Conservation (phyloP, 2,113 vertebrate species). For the Sylvilagus bachmani region DNA sequence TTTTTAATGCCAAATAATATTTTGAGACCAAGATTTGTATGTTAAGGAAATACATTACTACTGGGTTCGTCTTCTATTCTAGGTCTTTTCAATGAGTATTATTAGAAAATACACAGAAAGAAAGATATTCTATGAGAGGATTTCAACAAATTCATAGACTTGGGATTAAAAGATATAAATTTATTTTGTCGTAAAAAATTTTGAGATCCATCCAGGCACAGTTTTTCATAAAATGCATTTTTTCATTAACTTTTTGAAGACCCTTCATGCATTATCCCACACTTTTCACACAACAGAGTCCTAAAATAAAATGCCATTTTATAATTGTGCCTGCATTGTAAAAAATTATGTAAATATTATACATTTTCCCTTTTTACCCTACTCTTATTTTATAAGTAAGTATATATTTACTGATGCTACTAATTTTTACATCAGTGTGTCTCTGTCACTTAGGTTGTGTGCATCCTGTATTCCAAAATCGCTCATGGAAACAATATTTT, state of each 20-base stretch:
- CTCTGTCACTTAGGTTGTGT: neutral
- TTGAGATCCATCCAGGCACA: no score
- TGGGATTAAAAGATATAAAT: neutral
- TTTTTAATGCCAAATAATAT: neutral
- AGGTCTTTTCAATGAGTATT: neutral
- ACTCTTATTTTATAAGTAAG: neutral
- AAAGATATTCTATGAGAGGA: no score
- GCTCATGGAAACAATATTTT: neutral
- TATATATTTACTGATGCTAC: neutral
- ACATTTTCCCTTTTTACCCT: neutral
- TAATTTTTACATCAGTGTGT: neutral
- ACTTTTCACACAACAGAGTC: neutral
- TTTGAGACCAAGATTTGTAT: neutral
- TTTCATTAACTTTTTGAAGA: no score
- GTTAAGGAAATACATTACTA: neutral
- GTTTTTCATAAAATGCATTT: no score
- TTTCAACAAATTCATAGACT: no score
- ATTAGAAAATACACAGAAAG: neutral
- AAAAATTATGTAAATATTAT: neutral
- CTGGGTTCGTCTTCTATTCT: neutral
- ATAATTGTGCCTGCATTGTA: neutral
- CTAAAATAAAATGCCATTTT: constrained; percentile 28
- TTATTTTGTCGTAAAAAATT: neutral
- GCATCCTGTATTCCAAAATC: neutral
- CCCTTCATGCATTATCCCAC: neutral